Base-by-base conservation (phyloP, 2,113 vertebrate species). In the rabbit (Oryctolagus cuniculus) region DNA sequence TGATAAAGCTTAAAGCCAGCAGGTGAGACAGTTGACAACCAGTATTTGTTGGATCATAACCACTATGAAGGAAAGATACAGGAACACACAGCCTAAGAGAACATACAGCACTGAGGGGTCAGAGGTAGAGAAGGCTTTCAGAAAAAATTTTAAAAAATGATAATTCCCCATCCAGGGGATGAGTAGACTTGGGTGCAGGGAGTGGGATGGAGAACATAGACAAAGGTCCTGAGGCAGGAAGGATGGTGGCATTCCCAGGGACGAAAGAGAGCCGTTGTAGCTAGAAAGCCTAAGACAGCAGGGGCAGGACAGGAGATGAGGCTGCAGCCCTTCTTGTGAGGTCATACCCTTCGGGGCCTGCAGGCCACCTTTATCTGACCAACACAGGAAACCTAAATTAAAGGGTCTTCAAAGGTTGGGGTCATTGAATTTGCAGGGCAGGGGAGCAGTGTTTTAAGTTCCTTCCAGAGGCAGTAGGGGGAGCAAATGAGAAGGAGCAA, bases 51-150 rank as follows among this genome's bases (percentile, higher is more conserved):
- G 72, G 72, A 67, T 79, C 10, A 29, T 80, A 70, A 77, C 80
- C 16, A 69, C 15, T 25, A 10, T 53, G 25, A 58, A 64, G 58
- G 66, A 36, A 31, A 73, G 29, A 19, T 83, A 31, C 24, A 79
- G 51, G 34, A 70, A 19, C 21, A 58, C 29, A 38, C 69, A 79
- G 67, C 11, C 24, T 78, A 81, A 58, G 53, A 70, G 29, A 81
- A 38, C 44, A 49, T 70, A 44, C 25, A 8, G 29, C 9, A 19
- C 69, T 16, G 27, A 22, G 55, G 19, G 22, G 78, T 83, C 29
- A 27, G 51, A 91, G 31, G 38, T 81, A 81, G 64, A 73, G 72
- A 91, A 72, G 70, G 66, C 91, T 80, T 73, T 80, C 21, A 75
- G 31, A 95, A 80, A 27, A 81, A 86, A 8, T 1, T 44, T 44